phyloP scores from a whole-genome alignment of 2,113 vertebrate species.

The Colistium nudipinnis region DNA sequence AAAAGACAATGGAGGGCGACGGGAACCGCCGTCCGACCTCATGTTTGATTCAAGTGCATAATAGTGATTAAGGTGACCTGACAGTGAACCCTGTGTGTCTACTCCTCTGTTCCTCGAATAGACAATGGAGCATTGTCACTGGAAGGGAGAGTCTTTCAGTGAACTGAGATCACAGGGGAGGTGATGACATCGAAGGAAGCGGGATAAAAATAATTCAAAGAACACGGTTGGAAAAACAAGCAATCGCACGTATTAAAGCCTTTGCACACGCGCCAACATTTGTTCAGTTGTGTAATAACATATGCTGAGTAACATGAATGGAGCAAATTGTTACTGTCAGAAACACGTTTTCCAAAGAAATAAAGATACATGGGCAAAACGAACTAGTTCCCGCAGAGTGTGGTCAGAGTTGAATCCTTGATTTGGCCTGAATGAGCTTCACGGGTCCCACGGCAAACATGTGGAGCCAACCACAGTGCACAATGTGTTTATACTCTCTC shows the following conservation, averaged over 20 bases:
- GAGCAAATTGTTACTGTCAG: constrained; percentile 7
- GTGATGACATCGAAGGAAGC: constrained; percentile 64
- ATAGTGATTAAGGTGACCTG: constrained; percentile 55
- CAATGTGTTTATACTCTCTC: constrained; percentile 6
- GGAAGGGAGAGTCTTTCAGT: constrained; percentile 41
- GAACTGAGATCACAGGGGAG: constrained; percentile 48
- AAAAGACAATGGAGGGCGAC: constrained; percentile 36
- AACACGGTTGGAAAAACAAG: constrained; percentile 28
- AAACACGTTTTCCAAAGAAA: background rate
- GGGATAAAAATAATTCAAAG: constrained; percentile 41
- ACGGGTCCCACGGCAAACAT: constrained; percentile 12
- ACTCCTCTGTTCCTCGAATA: constrained; percentile 52
- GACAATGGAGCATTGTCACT: constrained; percentile 75
- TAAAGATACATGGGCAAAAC: background rate
- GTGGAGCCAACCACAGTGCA: background rate
- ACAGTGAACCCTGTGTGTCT: constrained; percentile 59
- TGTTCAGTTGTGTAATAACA: background rate
- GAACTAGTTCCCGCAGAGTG: constrained; percentile 12
- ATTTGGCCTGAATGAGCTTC: constrained; percentile 28
- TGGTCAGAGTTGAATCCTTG: background rate
- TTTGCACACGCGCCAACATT: constrained; percentile 2
- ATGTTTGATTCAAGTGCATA: constrained; percentile 31
- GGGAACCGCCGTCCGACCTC: constrained; percentile 15
- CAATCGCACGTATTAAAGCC: background rate
- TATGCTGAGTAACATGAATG: constrained; percentile 9